Conservation (phyloP, 2,113 vertebrate species). For the Maccullochella peelii region DNA sequence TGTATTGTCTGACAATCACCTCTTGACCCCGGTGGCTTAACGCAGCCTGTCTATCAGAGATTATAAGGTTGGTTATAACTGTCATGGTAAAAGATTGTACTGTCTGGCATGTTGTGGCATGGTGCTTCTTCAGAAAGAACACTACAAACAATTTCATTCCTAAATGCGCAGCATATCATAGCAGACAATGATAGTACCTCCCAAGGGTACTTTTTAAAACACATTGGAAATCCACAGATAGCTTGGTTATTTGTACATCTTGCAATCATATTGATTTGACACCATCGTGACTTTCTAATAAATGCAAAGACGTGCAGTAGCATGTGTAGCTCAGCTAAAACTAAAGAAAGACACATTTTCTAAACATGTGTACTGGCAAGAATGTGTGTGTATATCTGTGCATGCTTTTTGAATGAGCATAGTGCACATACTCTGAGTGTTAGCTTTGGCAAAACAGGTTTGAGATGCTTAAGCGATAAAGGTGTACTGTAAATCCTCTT, state of each 20-base stretch:
- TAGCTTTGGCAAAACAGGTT: slow-evolving; percentile 62
- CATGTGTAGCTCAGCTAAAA: background rate
- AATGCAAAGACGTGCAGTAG: background rate
- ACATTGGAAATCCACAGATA: background rate
- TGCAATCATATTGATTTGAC: background rate
- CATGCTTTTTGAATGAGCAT: slow-evolving; percentile 26
- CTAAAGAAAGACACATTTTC: background rate
- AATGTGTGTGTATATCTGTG: slow-evolving; percentile 5
- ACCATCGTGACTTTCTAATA: background rate
- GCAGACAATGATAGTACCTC: background rate
- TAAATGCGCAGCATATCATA: background rate
- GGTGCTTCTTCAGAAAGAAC: background rate
- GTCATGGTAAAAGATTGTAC: background rate
- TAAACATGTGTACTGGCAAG: background rate
- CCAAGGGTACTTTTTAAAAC: background rate
- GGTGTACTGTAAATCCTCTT: slow-evolving; percentile 76
- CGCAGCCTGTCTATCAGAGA: slow-evolving; percentile 28
- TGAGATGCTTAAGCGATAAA: slow-evolving; percentile 65
- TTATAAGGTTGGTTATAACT: background rate
- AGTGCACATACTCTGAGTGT: slow-evolving; percentile 51
- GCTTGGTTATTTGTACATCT: background rate
- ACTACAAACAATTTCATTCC: background rate
- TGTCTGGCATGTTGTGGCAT: slow-evolving; percentile 9
- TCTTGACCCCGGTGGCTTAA: background rate
- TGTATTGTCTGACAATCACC: background rate